Conservation (phyloP, 1,140 invertebrate genomes). For the Mamestra configurata region DNA sequence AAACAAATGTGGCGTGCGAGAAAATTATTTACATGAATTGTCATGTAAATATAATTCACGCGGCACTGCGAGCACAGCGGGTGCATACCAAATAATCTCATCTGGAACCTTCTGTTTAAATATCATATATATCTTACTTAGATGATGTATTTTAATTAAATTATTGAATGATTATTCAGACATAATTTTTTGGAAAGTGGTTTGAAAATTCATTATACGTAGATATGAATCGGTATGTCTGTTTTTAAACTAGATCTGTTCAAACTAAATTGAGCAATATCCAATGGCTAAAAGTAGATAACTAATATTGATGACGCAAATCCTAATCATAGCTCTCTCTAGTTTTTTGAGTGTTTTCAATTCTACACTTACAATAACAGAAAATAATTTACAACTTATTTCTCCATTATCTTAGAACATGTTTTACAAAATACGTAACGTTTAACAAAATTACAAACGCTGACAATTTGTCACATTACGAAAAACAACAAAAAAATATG, state of each 20-base stretch:
- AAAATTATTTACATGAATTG: constrained; percentile 19
- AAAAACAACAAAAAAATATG: constrained; percentile 6
- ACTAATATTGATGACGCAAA: not conserved
- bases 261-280: not conserved
- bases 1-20: not conserved
- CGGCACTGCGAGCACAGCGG: not conserved
- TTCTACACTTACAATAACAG: not conserved
- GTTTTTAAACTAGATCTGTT: not conserved
- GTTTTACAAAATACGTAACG: not conserved
- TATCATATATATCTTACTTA: not conserved
- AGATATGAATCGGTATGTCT: not conserved
- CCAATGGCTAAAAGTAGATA: not conserved
- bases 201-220: too few relatives aligned
- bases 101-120: constrained; percentile 10
- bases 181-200: too few relatives aligned
- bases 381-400: not conserved
- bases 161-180: too few relatives aligned
- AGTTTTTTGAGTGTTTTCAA: not conserved
- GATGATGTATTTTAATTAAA: too few relatives aligned
- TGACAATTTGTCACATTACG: not conserved
- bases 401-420: not conserved
- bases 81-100: not conserved
- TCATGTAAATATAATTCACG: too few relatives aligned
- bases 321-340: not conserved
- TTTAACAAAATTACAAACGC: constrained; percentile 1